These are phyloP conservation scores for Laupala kohalensis DNA, from an alignment of 1,140 invertebrate species.

Conservation along the genomic window DNA sequence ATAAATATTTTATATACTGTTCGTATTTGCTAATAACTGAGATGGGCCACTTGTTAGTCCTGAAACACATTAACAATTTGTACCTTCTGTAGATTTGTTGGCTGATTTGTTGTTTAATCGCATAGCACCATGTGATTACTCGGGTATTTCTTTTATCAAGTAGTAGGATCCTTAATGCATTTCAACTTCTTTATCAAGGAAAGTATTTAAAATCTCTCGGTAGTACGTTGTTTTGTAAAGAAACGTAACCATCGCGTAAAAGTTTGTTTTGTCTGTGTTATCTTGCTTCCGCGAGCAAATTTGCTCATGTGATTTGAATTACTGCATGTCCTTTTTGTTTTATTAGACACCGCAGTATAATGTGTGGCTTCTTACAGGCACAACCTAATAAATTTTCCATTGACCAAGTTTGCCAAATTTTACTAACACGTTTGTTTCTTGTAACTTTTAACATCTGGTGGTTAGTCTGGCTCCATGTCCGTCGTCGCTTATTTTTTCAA, in stretches of 20 bases:
- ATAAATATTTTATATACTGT: not conserved
- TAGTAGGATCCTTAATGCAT: too few species aligned
- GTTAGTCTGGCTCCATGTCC: not conserved
- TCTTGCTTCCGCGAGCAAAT: not conserved
- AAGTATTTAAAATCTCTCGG: too few species aligned
- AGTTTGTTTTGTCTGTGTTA: not conserved
- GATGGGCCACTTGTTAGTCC: not conserved
- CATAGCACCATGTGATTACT: not conserved
- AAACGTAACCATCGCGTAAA: not conserved
- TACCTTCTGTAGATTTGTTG: not conserved
- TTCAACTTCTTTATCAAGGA: too few species aligned
- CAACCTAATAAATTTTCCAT: not conserved
- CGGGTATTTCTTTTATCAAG: too few species aligned
- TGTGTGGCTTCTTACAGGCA: not conserved
- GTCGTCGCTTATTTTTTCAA: not conserved
- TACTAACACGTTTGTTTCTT: not conserved
- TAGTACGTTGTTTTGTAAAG: too few species aligned
- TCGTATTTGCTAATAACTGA: not conserved
- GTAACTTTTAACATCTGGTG: not conserved
- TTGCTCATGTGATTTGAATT: not conserved
- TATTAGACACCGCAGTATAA: not conserved
- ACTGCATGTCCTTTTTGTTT: not conserved
- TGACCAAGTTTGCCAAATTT: not conserved
- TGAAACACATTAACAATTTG: not conserved
- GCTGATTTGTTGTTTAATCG: not conserved